Conservation (phyloP, 1,140 invertebrate species). For the Ceratosolen fusciceps region DNA sequence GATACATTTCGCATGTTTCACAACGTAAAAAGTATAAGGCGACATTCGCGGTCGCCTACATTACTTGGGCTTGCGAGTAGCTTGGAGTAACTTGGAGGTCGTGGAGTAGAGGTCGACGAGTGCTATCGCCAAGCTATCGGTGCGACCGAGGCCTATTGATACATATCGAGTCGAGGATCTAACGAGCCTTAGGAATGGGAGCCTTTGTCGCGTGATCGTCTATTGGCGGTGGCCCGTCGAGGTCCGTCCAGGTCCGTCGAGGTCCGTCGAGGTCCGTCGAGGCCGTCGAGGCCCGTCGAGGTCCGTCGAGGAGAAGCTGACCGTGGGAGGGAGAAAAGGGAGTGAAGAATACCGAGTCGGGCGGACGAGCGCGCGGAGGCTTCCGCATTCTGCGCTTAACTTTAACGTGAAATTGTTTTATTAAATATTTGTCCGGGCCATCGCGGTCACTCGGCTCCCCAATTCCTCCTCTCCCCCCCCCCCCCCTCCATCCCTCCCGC, state of each 20-base stretch:
- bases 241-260: too few relatives aligned
- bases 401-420: constrained; percentile 7
- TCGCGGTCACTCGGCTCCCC: too few relatives aligned
- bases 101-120: not conserved
- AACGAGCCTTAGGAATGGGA: not conserved
- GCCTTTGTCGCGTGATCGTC: not conserved
- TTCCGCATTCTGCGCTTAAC: not conserved
- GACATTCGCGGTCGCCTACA: not conserved
- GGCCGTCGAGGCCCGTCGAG: too few relatives aligned
- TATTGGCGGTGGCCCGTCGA: not conserved
- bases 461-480: not conserved
- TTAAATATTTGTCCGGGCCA: constrained; percentile 6
- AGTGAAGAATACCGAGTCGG: too few relatives aligned
- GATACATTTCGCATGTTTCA: not conserved
- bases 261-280: too few relatives aligned
- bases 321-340: not conserved
- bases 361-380: too few relatives aligned
- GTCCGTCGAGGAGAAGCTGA: not conserved
- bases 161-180: too few relatives aligned
- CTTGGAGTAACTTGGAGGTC: not conserved
- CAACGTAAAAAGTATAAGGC: not conserved
- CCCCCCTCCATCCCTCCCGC: not conserved
- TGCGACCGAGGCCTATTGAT: constrained; percentile 21
- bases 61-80: not conserved
- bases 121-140: not conserved